Evolutionary conservation across 2,888 invertebrate species (phyloP), one percentile per base, ranked within the genome.

Genomic region (Petrolisthes cinctipes): DNA sequence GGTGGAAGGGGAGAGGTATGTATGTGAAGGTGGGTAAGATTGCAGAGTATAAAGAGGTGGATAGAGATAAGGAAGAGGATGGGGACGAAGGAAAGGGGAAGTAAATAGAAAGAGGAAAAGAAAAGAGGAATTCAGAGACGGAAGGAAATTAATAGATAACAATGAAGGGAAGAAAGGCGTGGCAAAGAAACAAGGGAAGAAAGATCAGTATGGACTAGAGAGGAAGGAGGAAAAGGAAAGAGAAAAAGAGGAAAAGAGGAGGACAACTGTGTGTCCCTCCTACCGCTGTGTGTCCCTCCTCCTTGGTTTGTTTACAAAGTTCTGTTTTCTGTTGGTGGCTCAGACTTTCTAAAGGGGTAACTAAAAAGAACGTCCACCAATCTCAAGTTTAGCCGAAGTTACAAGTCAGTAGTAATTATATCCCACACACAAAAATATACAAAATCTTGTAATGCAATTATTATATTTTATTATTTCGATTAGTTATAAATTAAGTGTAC

Each of bases 301-400:
- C n/a, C 57, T 9, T 17, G 76, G 83, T 83, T 83, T 83, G 83
- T 83, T 83, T 83, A 83, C 76, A 76, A 57, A 75, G 76, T 75
- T 37, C 83, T 57, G 83, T 83, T 83, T 83, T 83, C 83, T 83
- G 83, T 83, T 83, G 83, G 0, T 56, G 7, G 14, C 56, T 9
- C 53, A 20, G 79, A n/a, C 56, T 80, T 80, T 56, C 79, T 11
- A 61, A 9, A 61, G 56, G 79, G 79, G 57, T 37, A 54, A 56
- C 75, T 75, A 83, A 7, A 11, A n/a, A 80, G n/a, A 56, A 37
- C 37, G 20, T n/a, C 20, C 11, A 6, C 7, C 14, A 61, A 61
- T 61, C 61, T n/a, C n/a, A n/a, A n/a, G n/a, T n/a, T n/a, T n/a
- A n/a, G n/a, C n/a, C n/a, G n/a, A n/a, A n/a, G n/a, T n/a, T n/a